Evolutionary conservation across 2,797 vertebrate genomes (phyloP).

Genomic region (Oreochromis grahami): DNA sequence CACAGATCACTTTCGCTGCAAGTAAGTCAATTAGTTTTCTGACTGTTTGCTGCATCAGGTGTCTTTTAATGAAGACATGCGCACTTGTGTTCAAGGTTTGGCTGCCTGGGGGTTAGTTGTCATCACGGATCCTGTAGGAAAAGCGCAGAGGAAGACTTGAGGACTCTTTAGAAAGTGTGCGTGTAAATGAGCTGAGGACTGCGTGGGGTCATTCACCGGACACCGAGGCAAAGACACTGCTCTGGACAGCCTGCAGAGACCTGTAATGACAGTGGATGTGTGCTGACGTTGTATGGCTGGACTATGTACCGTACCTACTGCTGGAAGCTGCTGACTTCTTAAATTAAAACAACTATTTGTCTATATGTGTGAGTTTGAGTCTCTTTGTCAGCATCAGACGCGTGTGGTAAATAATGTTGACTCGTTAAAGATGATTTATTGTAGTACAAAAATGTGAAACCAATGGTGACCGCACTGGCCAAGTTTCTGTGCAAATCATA

Average conservation of each 20-base stretch:
- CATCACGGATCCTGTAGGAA: constrained; percentile 61
- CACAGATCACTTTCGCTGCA: constrained; percentile 64
- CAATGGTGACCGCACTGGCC: neutral
- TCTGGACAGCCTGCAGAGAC: neutral
- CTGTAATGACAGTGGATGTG: neutral
- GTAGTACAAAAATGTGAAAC: neutral
- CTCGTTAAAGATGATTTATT: neutral
- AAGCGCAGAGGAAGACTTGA: constrained; percentile 42
- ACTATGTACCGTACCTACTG: neutral
- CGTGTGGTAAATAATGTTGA: neutral
- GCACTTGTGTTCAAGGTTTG: constrained; percentile 46
- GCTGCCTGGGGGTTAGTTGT: constrained; percentile 63
- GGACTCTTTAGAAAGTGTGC: neutral
- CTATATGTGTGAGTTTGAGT: neutral
- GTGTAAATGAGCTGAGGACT: neutral
- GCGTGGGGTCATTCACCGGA: neutral
- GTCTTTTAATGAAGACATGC: neutral
- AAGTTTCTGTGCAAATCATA: neutral
- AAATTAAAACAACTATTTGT: neutral
- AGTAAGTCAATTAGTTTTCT: constrained; percentile 32
- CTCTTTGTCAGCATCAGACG: neutral
- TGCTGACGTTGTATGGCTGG: neutral
- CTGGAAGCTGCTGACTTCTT: neutral
- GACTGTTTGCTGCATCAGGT: neutral
- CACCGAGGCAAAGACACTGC: neutral